phyloP scores from a whole-genome alignment of 2,888 invertebrate genomes.

The Pseudanteris insignis region DNA sequence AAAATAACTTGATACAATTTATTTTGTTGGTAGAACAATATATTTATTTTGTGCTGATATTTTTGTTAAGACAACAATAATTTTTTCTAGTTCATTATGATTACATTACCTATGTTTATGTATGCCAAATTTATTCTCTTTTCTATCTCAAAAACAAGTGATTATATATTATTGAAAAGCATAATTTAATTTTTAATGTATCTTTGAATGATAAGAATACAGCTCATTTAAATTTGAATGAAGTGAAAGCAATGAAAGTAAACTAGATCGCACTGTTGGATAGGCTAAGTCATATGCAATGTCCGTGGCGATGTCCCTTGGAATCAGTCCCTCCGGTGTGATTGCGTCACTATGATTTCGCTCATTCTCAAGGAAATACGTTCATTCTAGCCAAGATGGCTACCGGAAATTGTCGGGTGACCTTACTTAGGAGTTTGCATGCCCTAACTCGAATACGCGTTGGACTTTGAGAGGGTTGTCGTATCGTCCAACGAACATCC shows the following conservation, averaged over 20 bases:
- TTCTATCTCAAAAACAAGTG: too few species aligned
- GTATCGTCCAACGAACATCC: slow-evolving; percentile 41
- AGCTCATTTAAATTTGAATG: too few species aligned
- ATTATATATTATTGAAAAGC: too few species aligned
- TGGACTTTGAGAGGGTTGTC: slow-evolving; percentile 43
- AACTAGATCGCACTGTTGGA: slow-evolving; percentile 25
- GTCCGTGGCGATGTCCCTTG: slow-evolving; percentile 23
- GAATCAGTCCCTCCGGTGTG: slow-evolving; percentile 41
- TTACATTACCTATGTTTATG: too few species aligned
- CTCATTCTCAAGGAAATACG: slow-evolving; percentile 45
- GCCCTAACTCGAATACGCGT: slow-evolving; percentile 36
- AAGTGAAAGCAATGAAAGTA: slow-evolving; percentile 11
- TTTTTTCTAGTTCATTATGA: too few species aligned
- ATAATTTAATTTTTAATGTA: too few species aligned
- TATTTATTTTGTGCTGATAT: too few species aligned
- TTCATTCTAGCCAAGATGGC: slow-evolving; percentile 58
- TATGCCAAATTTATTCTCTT: too few species aligned
- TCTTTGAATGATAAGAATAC: too few species aligned
- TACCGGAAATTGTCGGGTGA: slow-evolving; percentile 66
- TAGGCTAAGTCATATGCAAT: slow-evolving; percentile 20
- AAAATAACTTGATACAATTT: too few species aligned
- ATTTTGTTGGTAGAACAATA: too few species aligned
- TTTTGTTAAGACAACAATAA: too few species aligned
- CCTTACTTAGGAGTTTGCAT: slow-evolving; percentile 58
- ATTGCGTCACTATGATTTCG: slow-evolving; percentile 30